phyloP scores from a whole-genome alignment of 2,888 invertebrate species.

The Nemurella pictetii region DNA sequence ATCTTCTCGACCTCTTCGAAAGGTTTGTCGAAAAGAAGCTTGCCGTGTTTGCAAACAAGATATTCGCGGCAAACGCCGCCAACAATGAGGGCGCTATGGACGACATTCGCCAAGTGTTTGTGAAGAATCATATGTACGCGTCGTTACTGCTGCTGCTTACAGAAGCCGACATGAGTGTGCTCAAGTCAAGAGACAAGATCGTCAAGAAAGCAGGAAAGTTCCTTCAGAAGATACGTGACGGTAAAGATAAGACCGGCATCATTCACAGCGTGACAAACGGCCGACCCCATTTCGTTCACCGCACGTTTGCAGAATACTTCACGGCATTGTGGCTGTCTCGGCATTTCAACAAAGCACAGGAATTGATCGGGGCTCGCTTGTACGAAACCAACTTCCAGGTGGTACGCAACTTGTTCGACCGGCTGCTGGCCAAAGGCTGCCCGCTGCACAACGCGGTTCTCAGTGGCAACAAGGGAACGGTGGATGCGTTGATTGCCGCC shows the following conservation, averaged over 20 bases:
- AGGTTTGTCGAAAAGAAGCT: background rate
- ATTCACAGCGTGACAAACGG: background rate
- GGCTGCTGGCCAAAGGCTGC: background rate
- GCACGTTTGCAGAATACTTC: conserved; percentile 16
- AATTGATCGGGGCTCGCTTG: background rate
- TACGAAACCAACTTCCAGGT: background rate
- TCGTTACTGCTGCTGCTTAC: background rate
- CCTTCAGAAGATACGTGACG: background rate
- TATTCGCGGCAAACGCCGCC: background rate
- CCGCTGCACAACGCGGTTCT: background rate
- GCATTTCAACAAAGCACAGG: background rate
- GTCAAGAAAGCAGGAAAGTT: background rate
- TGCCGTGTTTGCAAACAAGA: background rate
- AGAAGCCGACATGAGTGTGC: background rate
- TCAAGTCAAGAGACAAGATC: background rate
- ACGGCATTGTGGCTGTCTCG: background rate
- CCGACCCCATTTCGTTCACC: conserved; percentile 1
- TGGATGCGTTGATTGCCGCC: background rate
- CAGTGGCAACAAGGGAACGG: background rate
- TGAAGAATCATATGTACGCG: background rate
- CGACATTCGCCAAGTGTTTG: background rate
- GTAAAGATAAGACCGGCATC: conserved; percentile 6
- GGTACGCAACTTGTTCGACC: background rate
- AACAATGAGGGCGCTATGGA: background rate
- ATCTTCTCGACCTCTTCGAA: background rate